Evolutionary conservation across 2,113 vertebrate genomes (phyloP), one percentile per base, ranked within the genome.

Genomic region (Kryptolebias marmoratus): DNA sequence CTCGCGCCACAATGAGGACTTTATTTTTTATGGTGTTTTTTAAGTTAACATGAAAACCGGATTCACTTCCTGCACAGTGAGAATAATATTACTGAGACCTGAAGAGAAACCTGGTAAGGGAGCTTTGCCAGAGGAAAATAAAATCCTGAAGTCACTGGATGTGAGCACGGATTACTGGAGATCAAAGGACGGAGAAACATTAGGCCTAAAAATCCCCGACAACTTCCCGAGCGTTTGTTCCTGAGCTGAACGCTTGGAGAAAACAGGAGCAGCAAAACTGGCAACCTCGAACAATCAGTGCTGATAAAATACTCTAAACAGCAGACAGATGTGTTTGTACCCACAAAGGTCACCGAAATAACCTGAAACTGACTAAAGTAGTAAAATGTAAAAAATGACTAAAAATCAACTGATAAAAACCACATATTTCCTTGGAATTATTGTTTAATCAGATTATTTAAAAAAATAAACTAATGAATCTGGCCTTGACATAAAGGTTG

Each of bases 41-140:
- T 54, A 48, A 42, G 31, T 15, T 31, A 64, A 64, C 4, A 42
- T 12, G n/a, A 27, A 30, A 56, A n/a, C 10, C 36, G 18, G 16
- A 53, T 60, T 60, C n/a, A 12, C 11, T 60, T 60, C 39, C 44
- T 2, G 44, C 14, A 5, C 53, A 82, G 58, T 36, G 22, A 74
- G 62, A 53, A 14, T 31, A 1, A 49, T 39, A 49, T 47, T 14
- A 48, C 18, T 58, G 14, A 52, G 52, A 47, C 28, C 66, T n/a
- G 15, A 50, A 22, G 49, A 60, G 31, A 27, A 11, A 16, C 15
- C n/a, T 15, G 44, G 13, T 22, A 32, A 9, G 36, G 53, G 50
- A 62, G 56, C 27, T 9, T 56, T 27, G 36, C n/a, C 31, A 16
- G 45, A 57, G 60, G 28, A 69, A 81, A 79, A 64, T 31, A 22